Evolutionary conservation across 1,140 invertebrate species (phyloP), one percentile per base, ranked within the genome.

Genomic region (Listronotus oregonensis): DNA sequence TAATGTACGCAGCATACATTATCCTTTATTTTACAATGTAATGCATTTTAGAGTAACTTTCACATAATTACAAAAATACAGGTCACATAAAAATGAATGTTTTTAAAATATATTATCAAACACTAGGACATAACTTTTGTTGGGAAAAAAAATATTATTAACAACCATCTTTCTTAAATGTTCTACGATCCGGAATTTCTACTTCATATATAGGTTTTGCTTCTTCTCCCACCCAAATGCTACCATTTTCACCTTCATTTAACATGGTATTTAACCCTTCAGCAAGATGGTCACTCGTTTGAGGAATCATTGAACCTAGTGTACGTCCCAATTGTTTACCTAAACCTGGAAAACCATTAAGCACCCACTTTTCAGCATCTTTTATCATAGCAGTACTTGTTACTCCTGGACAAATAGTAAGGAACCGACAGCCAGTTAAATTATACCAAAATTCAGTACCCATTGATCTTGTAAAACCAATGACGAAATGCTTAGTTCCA

Each of bases 401-500:
- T 2, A 80, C 66, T 37, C 79, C 80, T 6, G 67, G 67, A 62
- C 80, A 82, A 8, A 82, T 68, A 0, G 80, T 77, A 9, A 81
- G 58, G 17, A 82, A 75, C 62, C 78, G 75, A 6, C 82, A 77
- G 3, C 79, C 79, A 6, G 80, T 82, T 37, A 73, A 74, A 8
- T 82, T 68, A 31, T 77, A 31, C 64, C 72, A 67, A 15, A 68
- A 71, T 1, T 68, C 52, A 9, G 64, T 70, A 14, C 78, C 80
- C 15, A 82, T 61, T 3, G 62, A 69, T 21, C 57, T 60, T 42
- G 77, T 83, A 34, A 83, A 74, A 34, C 82, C 83, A 18, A 85
- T 68, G 6, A 84, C 77, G 5, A 81, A 82, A 67, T 83, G 80
- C 67, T 84, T 85, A 0, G 82, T 81, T 8, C 78, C 82, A 1